These are phyloP conservation scores for Artibeus jamaicensis DNA, from an alignment of 2,797 vertebrate genomes.

Conservation along the genomic window DNA sequence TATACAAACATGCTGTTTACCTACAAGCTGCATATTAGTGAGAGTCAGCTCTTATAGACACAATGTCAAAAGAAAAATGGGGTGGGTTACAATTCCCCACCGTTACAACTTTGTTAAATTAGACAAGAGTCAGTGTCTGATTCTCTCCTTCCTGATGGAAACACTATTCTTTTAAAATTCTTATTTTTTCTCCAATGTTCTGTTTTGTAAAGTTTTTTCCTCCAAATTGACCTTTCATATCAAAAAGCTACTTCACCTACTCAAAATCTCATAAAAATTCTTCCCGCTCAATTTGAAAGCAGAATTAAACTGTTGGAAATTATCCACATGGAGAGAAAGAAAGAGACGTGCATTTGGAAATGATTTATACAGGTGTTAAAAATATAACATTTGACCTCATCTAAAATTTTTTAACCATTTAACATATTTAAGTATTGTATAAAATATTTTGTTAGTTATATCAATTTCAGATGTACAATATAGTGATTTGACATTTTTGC, in stretches of 20 bases:
- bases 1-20: not conserved
- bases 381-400: constrained; percentile 33
- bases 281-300: not conserved
- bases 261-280: constrained; percentile 11
- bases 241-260: not conserved
- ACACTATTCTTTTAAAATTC: not conserved
- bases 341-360: not conserved
- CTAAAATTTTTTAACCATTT: not conserved
- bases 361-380: not conserved
- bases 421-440: not conserved
- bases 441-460: not conserved
- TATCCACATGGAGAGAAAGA: not conserved
- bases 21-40: not conserved
- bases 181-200: not conserved
- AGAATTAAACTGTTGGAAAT: constrained; percentile 24
- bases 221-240: constrained; percentile 21
- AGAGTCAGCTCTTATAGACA: not conserved
- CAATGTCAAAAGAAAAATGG: not conserved
- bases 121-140: not conserved
- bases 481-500: not conserved
- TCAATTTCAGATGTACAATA: not conserved
- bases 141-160: not conserved
- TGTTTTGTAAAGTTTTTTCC: constrained; percentile 5
- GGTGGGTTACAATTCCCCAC: not conserved
- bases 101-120: not conserved